Percentiles rank a stretch among this genome's conserved stretches.
phyloP scores from a whole-genome alignment of 1,140 invertebrate species.

The Nomia melanderi region DNA sequence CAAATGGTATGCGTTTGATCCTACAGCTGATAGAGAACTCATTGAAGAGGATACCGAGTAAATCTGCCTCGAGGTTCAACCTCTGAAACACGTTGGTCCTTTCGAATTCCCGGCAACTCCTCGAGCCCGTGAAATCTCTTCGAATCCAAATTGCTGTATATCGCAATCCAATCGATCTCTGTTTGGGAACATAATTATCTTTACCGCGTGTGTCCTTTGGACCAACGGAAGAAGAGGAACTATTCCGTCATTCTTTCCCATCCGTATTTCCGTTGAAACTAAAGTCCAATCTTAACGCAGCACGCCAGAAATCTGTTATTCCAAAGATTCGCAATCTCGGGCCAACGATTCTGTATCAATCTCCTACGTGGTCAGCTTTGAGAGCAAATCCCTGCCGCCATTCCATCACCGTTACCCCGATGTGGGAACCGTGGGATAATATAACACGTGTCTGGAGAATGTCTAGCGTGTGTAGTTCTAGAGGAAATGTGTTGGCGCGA shows the following conservation, averaged over 20 bases:
- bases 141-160: too few relatives aligned
- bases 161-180: too few relatives aligned
- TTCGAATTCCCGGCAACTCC: not conserved
- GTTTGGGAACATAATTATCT: too few relatives aligned
- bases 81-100: not conserved
- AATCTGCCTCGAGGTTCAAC: not conserved
- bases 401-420: not conserved
- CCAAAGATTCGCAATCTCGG: constrained; percentile 3
- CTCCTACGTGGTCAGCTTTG: constrained; percentile 10
- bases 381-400: constrained; percentile 30
- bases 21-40: constrained; percentile 16
- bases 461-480: not conserved
- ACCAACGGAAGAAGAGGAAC: too few relatives aligned
- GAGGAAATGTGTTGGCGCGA: not conserved
- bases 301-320: not conserved
- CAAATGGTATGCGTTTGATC: constrained; percentile 26
- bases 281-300: not conserved
- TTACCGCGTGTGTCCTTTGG: too few relatives aligned
- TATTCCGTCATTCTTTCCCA: too few relatives aligned
- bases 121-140: too few relatives aligned
- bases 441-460: not conserved
- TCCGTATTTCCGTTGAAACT: not conserved
- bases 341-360: constrained; percentile 16
- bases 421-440: constrained; percentile 8
- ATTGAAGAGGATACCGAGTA: constrained; percentile 1